Evolutionary conservation across 1,140 invertebrate genomes (phyloP), one percentile per base, ranked within the genome.

Genomic region (Dryas iulia): DNA sequence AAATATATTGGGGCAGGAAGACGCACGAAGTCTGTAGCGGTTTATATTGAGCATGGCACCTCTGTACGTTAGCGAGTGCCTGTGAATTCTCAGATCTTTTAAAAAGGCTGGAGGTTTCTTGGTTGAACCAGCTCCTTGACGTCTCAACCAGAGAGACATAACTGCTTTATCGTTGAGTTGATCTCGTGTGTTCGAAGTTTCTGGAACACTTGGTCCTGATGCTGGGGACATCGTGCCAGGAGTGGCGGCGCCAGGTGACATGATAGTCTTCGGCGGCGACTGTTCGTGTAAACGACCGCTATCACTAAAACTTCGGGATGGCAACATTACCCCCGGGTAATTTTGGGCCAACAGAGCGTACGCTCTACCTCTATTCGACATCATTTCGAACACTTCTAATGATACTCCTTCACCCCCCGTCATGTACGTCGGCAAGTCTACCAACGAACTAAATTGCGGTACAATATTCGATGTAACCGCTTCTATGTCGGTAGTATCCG

Each of bases 31-130:
- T 14, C 96, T 92, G 86, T 97, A 97, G 47, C 96, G 90, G 72
- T 96, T 96, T 69, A 97, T 96, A 78, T 97, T 97, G 24, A 97
- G 89, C 95, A 97, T 97, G 0, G 97, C 97, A 6, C 96, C 96
- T 66, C 96, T 93, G 83, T 97, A 97, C 25, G 96, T 97, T 21
- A 97, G 87, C 39, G 96, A 96, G 73, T 96, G 94, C 63, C 95
- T 90, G 74, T 96, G 95, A 69, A 96, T 92, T 52, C 94, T 87
- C 66, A 96, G 87, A 76, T 96, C 95, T 79, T 95, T 95, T n/a
- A 95, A 84, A 79, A 94, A 95, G 2, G 94, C 94, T 5, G 94
- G 93, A 2, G 94, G 93, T 24, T 94, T 82, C 67, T 93, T 93
- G 60, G 90, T 82, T 39, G 92, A 83, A 24, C 87, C 90, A 68